Conservation (phyloP, 2,797 vertebrate species). For the Hafferia zeledoni region DNA sequence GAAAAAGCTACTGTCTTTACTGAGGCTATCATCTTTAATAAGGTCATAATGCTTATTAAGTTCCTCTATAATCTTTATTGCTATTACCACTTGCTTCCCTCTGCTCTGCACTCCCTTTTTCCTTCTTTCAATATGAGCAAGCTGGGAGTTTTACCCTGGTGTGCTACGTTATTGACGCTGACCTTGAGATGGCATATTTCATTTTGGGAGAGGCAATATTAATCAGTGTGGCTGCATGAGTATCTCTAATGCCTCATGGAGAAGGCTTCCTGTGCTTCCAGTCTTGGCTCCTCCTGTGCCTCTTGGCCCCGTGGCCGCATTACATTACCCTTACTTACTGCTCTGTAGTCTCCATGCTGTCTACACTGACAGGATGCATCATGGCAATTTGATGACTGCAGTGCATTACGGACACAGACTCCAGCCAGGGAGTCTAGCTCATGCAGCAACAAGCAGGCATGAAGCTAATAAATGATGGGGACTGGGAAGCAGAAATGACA, state of each 20-base stretch:
- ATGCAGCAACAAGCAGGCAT: not conserved
- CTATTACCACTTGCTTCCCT: not conserved
- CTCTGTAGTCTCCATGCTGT: slow-evolving; percentile 33
- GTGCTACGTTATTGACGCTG: not conserved
- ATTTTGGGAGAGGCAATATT: slow-evolving; percentile 49
- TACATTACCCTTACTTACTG: slow-evolving; percentile 47
- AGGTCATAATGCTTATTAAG: not conserved
- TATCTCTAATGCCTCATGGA: slow-evolving; percentile 54
- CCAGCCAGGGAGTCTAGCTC: slow-evolving; percentile 27
- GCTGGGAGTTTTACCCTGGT: not conserved
- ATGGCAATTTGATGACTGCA: slow-evolving; percentile 60
- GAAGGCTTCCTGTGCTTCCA: slow-evolving; percentile 61
- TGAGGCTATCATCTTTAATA: not conserved
- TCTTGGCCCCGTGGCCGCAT: not conserved
- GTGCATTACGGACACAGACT: not conserved
- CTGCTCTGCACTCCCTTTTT: not conserved
- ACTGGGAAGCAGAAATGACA: not conserved
- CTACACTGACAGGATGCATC: slow-evolving; percentile 51
- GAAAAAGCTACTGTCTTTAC: not conserved
- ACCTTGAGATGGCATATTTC: slow-evolving; percentile 35
- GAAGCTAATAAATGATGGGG: not conserved
- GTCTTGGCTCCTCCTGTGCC: not conserved
- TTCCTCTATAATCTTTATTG: not conserved
- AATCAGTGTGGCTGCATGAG: slow-evolving; percentile 33
- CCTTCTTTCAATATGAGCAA: not conserved